Conservation (phyloP, 1,140 invertebrate species). For the Drosophila tropicalis region DNA sequence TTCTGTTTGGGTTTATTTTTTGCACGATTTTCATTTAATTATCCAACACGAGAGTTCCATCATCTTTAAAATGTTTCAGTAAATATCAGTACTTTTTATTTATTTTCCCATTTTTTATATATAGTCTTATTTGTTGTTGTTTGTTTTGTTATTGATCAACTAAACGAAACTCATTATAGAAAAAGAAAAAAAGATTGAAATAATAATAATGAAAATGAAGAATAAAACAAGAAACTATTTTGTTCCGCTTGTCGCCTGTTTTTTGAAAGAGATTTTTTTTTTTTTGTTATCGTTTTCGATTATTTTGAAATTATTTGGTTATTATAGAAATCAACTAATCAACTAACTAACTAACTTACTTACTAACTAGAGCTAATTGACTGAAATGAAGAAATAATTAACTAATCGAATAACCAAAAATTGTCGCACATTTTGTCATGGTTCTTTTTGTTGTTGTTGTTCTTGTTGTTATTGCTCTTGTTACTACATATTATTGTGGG, state of each 20-base stretch:
- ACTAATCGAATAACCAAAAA: slow-evolving; percentile 43
- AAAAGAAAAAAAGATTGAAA: no score
- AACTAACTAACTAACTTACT: slow-evolving; percentile 34
- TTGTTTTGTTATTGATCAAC: slow-evolving; percentile 22
- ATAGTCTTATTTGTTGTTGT: slow-evolving; percentile 33
- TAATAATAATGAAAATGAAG: slow-evolving; percentile 38
- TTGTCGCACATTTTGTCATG: slow-evolving; percentile 28
- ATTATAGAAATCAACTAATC: slow-evolving; percentile 52
- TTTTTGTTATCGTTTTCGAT: slow-evolving; percentile 48
- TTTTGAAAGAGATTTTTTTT: slow-evolving; percentile 63
- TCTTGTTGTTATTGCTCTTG: slow-evolving; percentile 33
- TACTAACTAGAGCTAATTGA: slow-evolving; percentile 60
- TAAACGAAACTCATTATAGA: slow-evolving; percentile 19
- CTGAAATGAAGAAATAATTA: slow-evolving; percentile 44
- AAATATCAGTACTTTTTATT: slow-evolving; percentile 46
- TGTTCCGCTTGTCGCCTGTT: slow-evolving; percentile 83
- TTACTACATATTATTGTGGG: slow-evolving; percentile 10
- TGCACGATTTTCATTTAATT: slow-evolving; percentile 60
- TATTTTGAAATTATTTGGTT: slow-evolving; percentile 53
- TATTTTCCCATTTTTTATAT: slow-evolving; percentile 23
- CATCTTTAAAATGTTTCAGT: slow-evolving; percentile 37
- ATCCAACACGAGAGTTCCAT: slow-evolving; percentile 39
- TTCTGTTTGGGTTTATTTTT: slow-evolving; percentile 37
- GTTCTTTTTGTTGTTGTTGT: slow-evolving; percentile 32
- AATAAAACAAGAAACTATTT: slow-evolving; percentile 76